Evolutionary conservation across 2,113 vertebrate genomes (phyloP).

Genomic region (Microtus pennsylvanicus): DNA sequence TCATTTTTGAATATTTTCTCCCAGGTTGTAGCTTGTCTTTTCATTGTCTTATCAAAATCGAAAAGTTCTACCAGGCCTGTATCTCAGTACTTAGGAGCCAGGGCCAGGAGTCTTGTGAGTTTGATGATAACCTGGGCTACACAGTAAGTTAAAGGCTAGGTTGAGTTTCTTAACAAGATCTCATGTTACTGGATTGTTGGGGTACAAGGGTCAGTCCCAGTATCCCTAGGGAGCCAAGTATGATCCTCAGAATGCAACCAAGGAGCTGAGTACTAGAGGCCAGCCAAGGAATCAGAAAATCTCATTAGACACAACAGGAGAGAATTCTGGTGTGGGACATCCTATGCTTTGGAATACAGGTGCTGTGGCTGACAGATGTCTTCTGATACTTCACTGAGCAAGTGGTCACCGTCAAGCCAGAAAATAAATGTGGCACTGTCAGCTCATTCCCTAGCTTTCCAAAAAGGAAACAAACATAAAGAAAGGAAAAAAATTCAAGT

Average conservation of each 20-base stretch:
- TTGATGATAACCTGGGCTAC: background rate
- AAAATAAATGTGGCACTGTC: background rate
- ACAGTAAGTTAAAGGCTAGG: background rate
- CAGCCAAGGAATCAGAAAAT: background rate
- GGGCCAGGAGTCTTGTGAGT: background rate
- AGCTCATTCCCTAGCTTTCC: background rate
- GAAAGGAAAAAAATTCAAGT: background rate
- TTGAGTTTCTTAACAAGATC: background rate
- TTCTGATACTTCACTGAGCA: background rate
- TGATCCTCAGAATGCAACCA: background rate
- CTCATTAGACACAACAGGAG: background rate
- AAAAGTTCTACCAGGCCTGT: background rate
- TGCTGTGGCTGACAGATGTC: background rate
- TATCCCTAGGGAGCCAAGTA: background rate
- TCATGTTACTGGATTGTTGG: background rate
- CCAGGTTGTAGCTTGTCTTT: background rate
- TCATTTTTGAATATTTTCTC: conserved; percentile 34
- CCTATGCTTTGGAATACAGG: background rate
- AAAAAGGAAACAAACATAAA: background rate
- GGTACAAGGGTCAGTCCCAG: background rate
- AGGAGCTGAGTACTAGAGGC: background rate
- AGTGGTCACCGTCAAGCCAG: background rate
- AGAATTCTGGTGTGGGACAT: background rate
- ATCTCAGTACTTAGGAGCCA: background rate
- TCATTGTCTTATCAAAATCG: background rate